These are phyloP conservation scores for Julus scandinavius DNA, from an alignment of 2,888 invertebrate genomes.

Conservation along the genomic window DNA sequence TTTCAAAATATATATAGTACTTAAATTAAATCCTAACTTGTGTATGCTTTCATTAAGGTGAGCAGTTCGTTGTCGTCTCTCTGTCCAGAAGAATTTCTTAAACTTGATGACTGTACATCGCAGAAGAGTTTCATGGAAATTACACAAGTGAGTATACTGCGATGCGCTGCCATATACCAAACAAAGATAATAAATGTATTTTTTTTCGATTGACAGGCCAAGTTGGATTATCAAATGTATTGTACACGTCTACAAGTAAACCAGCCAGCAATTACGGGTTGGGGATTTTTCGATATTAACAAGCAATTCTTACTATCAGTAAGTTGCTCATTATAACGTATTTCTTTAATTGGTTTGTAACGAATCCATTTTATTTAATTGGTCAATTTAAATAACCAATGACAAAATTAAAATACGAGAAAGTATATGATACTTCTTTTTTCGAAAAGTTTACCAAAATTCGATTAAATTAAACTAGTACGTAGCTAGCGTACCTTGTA, in stretches of 20 bases:
- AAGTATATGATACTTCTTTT: too few species aligned
- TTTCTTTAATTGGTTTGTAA: too few species aligned
- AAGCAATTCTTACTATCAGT: slow-evolving; percentile 40
- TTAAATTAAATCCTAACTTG: too few species aligned
- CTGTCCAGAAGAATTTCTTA: neutral
- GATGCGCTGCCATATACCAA: too few species aligned
- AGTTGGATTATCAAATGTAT: slow-evolving; percentile 40
- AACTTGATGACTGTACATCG: neutral
- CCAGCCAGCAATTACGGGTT: neutral
- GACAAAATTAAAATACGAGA: too few species aligned
- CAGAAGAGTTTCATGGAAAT: neutral
- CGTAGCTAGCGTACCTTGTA: too few species aligned
- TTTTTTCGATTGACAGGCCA: neutral
- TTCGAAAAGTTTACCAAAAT: too few species aligned
- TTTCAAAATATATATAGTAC: too few species aligned
- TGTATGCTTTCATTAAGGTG: neutral
- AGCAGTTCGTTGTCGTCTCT: slow-evolving; percentile 7
- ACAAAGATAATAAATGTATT: too few species aligned
- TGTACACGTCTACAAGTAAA: slow-evolving; percentile 35
- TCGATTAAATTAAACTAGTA: too few species aligned
- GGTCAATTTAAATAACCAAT: neutral
- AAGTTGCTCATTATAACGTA: neutral
- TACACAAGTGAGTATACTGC: neutral
- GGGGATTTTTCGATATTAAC: slow-evolving; percentile 42
- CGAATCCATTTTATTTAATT: too few species aligned